Conservation (phyloP, 2,888 invertebrate genomes). For the Loripinus fragilis region DNA sequence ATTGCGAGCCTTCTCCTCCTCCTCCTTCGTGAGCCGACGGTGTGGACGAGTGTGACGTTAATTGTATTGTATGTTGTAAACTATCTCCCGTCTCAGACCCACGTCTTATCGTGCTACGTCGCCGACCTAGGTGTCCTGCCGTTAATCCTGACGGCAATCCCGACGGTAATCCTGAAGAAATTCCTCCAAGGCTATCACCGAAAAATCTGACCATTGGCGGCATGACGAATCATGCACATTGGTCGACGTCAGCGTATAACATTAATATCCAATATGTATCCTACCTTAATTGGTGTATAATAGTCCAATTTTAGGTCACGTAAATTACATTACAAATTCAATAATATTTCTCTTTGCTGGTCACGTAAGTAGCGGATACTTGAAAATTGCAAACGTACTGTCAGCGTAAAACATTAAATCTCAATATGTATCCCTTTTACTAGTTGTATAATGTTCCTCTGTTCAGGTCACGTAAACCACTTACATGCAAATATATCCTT, state of each 20-base stretch:
- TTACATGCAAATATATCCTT: too few relatives aligned
- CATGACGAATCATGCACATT: conserved; percentile 34
- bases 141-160: conserved; percentile 22
- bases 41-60: conserved; percentile 56
- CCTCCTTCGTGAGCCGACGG: conserved; percentile 58
- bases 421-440: too few relatives aligned
- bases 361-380: too few relatives aligned
- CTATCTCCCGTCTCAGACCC: conserved; percentile 73
- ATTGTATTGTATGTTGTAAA: conserved; percentile 73
- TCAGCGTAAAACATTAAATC: too few relatives aligned
- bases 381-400: too few relatives aligned
- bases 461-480: too few relatives aligned
- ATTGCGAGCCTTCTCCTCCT: conserved; percentile 55
- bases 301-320: background rate
- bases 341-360: too few relatives aligned
- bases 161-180: background rate
- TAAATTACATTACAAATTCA: background rate
- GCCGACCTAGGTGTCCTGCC: conserved; percentile 55
- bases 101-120: conserved; percentile 71
- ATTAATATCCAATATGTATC: background rate
- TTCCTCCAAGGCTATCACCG: conserved; percentile 40
- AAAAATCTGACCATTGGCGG: conserved; percentile 58
- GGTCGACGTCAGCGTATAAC: background rate
- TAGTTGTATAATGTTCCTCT: too few relatives aligned
- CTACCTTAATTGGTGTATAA: background rate